Percentiles rank a stretch among this genome's conserved stretches.
These are phyloP conservation scores for Coregonus suidteri DNA, from an alignment of 2,797 vertebrate genomes.

Conservation along the genomic window DNA sequence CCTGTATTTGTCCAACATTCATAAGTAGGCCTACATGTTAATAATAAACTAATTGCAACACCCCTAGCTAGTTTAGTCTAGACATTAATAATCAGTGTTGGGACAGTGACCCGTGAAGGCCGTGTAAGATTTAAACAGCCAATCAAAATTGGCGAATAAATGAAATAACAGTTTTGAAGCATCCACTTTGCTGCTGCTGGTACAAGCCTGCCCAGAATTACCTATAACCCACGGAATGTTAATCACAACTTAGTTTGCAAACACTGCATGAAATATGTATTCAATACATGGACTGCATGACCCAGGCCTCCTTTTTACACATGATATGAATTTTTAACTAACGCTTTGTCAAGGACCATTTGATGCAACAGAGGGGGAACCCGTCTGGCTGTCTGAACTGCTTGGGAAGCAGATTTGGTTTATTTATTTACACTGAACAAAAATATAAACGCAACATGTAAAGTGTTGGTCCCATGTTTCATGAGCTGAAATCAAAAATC, in stretches of 20 bases:
- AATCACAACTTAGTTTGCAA: conserved; percentile 4
- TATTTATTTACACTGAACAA: conserved; percentile 5
- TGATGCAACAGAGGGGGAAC: too few relatives aligned
- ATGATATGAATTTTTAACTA: conserved; percentile 7
- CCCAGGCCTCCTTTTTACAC: not conserved
- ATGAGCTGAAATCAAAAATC: too few relatives aligned
- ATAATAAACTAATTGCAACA: not conserved
- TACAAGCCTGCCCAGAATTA: too few relatives aligned
- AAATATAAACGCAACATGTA: too few relatives aligned
- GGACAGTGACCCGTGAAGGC: not conserved
- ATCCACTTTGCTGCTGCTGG: too few relatives aligned
- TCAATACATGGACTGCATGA: conserved; percentile 10
- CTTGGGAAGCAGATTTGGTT: not conserved
- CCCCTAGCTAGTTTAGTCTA: not conserved
- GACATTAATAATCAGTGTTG: not conserved
- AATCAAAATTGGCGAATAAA: too few relatives aligned
- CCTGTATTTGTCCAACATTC: too few relatives aligned
- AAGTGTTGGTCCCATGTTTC: too few relatives aligned
- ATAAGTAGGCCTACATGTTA: too few relatives aligned
- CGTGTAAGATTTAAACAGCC: not conserved
- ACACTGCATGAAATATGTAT: conserved; percentile 8
- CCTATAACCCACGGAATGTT: not conserved
- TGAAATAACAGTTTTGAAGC: too few relatives aligned
- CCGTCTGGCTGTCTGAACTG: not conserved
- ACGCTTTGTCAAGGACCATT: too few relatives aligned